Conservation (phyloP, 2,888 invertebrate species). For the Agrochola litura region DNA sequence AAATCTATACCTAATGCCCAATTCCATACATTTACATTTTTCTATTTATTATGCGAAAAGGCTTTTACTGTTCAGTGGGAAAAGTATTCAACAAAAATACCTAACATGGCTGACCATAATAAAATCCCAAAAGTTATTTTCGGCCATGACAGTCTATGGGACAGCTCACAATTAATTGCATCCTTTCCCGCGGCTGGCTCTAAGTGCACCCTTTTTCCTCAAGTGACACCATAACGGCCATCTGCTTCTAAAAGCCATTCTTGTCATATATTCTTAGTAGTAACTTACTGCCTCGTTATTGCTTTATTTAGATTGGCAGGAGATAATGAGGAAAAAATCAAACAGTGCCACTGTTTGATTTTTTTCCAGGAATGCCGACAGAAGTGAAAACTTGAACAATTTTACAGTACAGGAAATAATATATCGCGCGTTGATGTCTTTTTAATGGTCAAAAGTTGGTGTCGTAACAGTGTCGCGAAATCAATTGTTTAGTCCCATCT, state of each 20-base stretch:
- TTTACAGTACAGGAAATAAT: too few species aligned
- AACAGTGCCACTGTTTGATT: too few species aligned
- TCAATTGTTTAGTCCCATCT: too few species aligned
- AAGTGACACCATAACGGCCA: slow-evolving; percentile 42
- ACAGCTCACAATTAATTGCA: slow-evolving; percentile 50
- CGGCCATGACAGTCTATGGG: background rate
- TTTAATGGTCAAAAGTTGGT: too few species aligned
- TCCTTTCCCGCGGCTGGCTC: slow-evolving; percentile 31
- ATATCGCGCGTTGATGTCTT: too few species aligned
- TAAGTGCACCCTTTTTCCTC: slow-evolving; percentile 49
- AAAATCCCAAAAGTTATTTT: slow-evolving; percentile 18
- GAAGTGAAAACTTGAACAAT: too few species aligned
- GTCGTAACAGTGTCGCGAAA: too few species aligned
- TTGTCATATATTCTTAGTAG: slow-evolving; percentile 14
- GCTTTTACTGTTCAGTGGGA: background rate
- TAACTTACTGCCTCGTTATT: background rate
- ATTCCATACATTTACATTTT: too few species aligned
- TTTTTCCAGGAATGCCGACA: too few species aligned
- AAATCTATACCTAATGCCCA: too few species aligned
- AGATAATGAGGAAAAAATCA: background rate
- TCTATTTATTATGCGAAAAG: background rate
- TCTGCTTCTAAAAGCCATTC: slow-evolving; percentile 37
- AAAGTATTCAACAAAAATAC: background rate
- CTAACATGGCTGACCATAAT: background rate
- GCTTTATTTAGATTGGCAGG: background rate